phyloP scores from a whole-genome alignment of 1,140 invertebrate genomes.

The Bombus superbus region DNA sequence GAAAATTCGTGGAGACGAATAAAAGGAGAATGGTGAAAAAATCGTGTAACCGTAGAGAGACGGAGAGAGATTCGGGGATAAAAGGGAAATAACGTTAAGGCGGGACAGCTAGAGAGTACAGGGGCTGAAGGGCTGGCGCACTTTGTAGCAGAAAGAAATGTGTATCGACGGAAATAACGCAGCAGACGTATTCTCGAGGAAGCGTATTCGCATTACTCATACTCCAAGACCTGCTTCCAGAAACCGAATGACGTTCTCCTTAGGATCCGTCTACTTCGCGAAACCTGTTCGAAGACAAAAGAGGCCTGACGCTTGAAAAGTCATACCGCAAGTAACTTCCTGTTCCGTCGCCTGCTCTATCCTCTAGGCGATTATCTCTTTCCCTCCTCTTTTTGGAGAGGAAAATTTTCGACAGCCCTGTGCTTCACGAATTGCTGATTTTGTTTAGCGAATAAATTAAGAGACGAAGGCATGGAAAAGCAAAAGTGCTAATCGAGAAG shows the following conservation, averaged over 20 bases:
- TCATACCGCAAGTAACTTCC: not conserved
- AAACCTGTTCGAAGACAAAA: slow-evolving; percentile 12
- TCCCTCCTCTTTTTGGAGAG: not conserved
- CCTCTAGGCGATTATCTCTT: not conserved
- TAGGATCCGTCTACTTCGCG: slow-evolving; percentile 37
- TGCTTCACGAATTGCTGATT: not conserved
- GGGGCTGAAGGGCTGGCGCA: not conserved
- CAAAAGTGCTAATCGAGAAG: not conserved
- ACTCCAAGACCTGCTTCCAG: slow-evolving; percentile 48
- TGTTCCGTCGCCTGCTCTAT: not conserved
- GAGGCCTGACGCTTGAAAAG: not conserved
- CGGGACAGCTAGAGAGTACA: slow-evolving; percentile 17
- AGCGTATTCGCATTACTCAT: slow-evolving; percentile 56
- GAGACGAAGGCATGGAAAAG: not conserved
- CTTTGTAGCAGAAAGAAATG: slow-evolving; percentile 45
- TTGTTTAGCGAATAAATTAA: not conserved
- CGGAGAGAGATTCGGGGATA: slow-evolving; percentile 16
- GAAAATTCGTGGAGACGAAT: not conserved
- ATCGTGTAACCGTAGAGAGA: not conserved
- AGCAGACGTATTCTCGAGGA: not conserved
- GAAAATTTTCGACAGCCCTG: not conserved
- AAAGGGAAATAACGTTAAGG: slow-evolving; percentile 31
- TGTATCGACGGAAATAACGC: slow-evolving; percentile 59
- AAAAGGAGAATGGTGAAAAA: not conserved
- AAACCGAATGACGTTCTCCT: slow-evolving; percentile 54